Evolutionary conservation across 2,888 invertebrate species (phyloP).

Genomic region (Sphecodes monilicornis): DNA sequence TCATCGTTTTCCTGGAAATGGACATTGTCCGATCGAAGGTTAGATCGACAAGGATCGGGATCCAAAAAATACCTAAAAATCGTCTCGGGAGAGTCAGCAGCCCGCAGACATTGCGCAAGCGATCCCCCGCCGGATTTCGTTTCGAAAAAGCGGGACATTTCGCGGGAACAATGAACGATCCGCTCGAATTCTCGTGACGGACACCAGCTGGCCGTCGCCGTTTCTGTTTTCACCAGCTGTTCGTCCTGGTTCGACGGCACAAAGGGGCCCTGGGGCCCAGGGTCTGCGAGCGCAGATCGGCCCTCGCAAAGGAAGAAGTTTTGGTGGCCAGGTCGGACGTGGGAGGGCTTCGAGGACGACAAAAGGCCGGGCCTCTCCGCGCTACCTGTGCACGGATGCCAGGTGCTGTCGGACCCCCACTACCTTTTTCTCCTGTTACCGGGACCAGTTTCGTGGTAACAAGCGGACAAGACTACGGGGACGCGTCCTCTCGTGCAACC

Average conservation of each 20-base stretch:
- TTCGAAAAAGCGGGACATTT: background rate
- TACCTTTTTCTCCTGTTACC: constrained; percentile 36
- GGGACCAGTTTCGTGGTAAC: constrained; percentile 57
- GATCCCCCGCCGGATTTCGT: background rate
- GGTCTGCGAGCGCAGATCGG: background rate
- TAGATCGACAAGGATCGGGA: too few species aligned
- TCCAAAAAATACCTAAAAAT: too few species aligned
- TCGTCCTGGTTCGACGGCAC: constrained; percentile 46
- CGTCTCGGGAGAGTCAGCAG: too few species aligned
- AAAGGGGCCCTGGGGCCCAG: constrained; percentile 52
- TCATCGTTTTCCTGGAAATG: too few species aligned
- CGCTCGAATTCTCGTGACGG: constrained; percentile 19
- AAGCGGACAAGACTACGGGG: constrained; percentile 32
- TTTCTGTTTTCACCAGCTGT: constrained; percentile 70
- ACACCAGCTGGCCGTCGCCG: constrained; percentile 62
- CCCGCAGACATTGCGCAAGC: background rate
- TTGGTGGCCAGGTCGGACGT: constrained; percentile 64
- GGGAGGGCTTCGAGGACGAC: constrained; percentile 64
- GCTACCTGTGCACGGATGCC: constrained; percentile 72
- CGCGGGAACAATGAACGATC: background rate
- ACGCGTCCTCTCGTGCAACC: constrained; percentile 38
- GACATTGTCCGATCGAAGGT: too few species aligned
- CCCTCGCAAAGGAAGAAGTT: constrained; percentile 37
- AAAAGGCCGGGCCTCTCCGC: constrained; percentile 43
- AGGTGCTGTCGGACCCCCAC: constrained; percentile 57